A percentile compares a stretch with the other conserved stretches of the same genome.
phyloP scores from a whole-genome alignment of 2,888 invertebrate genomes.

The Trachelus iudaicus region DNA sequence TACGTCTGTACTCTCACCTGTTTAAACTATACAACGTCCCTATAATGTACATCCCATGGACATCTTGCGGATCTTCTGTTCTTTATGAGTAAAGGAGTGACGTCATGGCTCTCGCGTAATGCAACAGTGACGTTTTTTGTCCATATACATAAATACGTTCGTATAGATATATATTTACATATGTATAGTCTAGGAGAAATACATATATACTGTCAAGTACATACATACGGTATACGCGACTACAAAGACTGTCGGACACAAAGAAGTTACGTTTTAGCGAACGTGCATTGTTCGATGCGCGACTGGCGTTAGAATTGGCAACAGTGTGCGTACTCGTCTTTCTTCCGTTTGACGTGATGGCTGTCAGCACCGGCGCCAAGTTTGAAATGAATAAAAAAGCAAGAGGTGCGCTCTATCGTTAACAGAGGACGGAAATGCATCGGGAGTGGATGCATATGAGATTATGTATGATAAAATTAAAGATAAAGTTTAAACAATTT shows the following conservation, averaged over 20 bases:
- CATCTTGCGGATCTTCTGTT: not conserved
- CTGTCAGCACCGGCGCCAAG: not conserved
- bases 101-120: not conserved
- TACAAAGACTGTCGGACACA: not conserved
- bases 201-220: not conserved
- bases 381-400: not conserved
- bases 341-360: not conserved
- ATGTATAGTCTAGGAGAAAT: not conserved
- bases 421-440: not conserved
- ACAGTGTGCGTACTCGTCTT: not conserved
- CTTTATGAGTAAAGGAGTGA: not conserved
- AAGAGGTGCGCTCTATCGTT: not conserved
- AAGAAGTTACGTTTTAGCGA: not conserved
- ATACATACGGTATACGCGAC: not conserved
- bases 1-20: not conserved
- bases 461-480: not conserved
- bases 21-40: not conserved
- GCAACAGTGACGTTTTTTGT: not conserved
- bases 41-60: not conserved
- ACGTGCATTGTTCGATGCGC: not conserved
- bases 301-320: not conserved
- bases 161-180: not conserved
- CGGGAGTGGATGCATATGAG: not conserved
- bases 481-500: not conserved
- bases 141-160: not conserved